A percentile compares a stretch with the other conserved stretches of the same genome.
Evolutionary conservation across 2,113 vertebrate genomes (phyloP).

Genomic region (Hepsetus odoe): DNA sequence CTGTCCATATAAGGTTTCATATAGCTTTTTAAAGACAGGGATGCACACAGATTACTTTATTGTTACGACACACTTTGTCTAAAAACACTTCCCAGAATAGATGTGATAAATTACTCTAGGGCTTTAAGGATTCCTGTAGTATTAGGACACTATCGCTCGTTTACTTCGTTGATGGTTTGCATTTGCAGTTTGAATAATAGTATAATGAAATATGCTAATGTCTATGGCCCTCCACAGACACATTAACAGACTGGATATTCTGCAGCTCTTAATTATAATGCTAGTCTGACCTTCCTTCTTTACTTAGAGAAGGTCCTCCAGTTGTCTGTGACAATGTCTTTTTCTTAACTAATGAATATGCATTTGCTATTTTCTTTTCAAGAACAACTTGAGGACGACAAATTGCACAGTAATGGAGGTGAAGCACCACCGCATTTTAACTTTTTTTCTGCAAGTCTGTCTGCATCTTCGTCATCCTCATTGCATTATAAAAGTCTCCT

Average conservation of each 20-base stretch:
- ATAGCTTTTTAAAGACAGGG: too few species aligned
- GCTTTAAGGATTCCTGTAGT: too few species aligned
- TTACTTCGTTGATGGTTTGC: not conserved
- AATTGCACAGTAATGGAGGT: slow-evolving; percentile 81
- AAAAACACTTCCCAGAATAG: too few species aligned
- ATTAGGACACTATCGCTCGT: not conserved
- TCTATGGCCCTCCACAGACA: not conserved
- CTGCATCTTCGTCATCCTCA: slow-evolving; percentile 38
- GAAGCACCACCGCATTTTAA: slow-evolving; percentile 63
- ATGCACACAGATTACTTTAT: too few species aligned
- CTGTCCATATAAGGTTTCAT: too few species aligned
- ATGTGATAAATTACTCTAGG: too few species aligned
- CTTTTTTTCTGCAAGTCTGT: slow-evolving; percentile 23
- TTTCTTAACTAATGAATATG: slow-evolving; percentile 65
- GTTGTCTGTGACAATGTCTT: not conserved
- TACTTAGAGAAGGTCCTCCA: slow-evolving; percentile 1
- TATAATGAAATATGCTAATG: not conserved
- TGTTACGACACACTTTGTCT: too few species aligned
- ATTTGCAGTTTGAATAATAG: not conserved
- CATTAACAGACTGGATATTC: not conserved
- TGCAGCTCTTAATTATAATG: not conserved
- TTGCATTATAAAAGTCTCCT: slow-evolving; percentile 37
- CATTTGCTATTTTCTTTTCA: slow-evolving; percentile 60
- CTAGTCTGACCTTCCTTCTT: not conserved
- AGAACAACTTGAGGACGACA: slow-evolving; percentile 83